These are phyloP conservation scores for Haliclona indistincta DNA, from an alignment of 37 sponge, comb jelly and placozoan genomes.

Conservation along the genomic window DNA sequence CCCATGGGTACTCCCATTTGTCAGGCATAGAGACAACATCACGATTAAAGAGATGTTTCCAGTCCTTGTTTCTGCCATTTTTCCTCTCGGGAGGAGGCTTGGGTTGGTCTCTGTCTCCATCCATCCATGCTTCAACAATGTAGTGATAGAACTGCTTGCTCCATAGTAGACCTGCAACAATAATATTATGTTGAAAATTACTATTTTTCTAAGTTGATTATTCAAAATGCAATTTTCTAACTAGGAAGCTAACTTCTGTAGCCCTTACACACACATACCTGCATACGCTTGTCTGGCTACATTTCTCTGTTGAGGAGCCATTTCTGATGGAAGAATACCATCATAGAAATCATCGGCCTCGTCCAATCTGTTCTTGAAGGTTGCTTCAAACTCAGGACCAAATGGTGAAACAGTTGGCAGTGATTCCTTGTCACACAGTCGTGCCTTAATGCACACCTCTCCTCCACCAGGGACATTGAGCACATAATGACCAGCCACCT, in stretches of 20 bases:
- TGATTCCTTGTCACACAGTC: conserved; percentile 59
- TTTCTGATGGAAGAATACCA: conserved; percentile 16
- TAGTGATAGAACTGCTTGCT: conserved; percentile 97
- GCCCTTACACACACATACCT: conserved; percentile 15
- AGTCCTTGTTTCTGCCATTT: conserved; percentile 82
- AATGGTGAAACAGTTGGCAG: conserved; percentile 40
- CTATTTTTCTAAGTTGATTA: background rate
- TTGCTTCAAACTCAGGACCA: conserved; percentile 55
- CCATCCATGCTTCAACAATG: conserved; percentile 88
- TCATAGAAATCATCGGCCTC: conserved; percentile 88
- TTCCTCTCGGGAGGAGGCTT: conserved; percentile 42
- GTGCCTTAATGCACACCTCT: conserved; percentile 39
- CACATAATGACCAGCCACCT: conserved; percentile 72
- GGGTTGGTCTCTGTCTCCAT: conserved; percentile 76
- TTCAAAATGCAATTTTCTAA: no score
- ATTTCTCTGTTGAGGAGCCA: conserved; percentile 44
- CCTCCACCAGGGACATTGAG: conserved; percentile 76
- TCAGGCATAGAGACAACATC: conserved; percentile 98
- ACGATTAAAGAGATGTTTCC: conserved; percentile 92
- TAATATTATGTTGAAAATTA: background rate
- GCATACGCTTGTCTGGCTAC: conserved; percentile 92
- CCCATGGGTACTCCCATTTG: conserved; percentile 99
- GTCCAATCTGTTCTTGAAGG: conserved; percentile 48
- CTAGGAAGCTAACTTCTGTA: background rate
- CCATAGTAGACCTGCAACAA: conserved; percentile 79